phyloP scores from a whole-genome alignment of 2,113 vertebrate species.

The Panurus biarmicus region DNA sequence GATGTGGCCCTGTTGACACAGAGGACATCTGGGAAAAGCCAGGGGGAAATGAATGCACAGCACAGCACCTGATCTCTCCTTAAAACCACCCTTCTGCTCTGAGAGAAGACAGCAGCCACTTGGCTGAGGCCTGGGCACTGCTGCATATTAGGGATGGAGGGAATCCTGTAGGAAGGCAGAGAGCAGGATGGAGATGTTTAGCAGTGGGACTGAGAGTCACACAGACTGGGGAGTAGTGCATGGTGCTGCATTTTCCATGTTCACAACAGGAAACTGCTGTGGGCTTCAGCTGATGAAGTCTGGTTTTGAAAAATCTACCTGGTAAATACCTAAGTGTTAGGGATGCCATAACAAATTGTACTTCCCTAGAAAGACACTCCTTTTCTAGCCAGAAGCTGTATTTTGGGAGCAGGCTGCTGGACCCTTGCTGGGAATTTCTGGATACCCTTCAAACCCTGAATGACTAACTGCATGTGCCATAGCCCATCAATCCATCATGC shows the following conservation, averaged over 20 bases:
- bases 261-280: neutral
- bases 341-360: neutral
- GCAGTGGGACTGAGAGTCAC: neutral
- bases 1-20: neutral
- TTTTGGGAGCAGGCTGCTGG: neutral
- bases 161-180: neutral
- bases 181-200: neutral
- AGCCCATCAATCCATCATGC: neutral
- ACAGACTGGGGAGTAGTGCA: neutral
- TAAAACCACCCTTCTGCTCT: neutral
- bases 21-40: neutral
- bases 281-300: neutral
- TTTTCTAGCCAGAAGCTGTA: neutral
- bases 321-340: neutral
- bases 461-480: neutral
- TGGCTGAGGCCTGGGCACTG: neutral
- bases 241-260: neutral
- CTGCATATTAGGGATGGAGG: neutral
- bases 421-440: neutral
- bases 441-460: conserved; percentile 1
- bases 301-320: neutral
- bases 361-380: neutral
- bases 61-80: neutral
- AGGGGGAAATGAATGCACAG: neutral
- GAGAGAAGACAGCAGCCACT: neutral